Evolutionary conservation across 1,140 invertebrate genomes (phyloP).

Genomic region (Plutomurus gul): DNA sequence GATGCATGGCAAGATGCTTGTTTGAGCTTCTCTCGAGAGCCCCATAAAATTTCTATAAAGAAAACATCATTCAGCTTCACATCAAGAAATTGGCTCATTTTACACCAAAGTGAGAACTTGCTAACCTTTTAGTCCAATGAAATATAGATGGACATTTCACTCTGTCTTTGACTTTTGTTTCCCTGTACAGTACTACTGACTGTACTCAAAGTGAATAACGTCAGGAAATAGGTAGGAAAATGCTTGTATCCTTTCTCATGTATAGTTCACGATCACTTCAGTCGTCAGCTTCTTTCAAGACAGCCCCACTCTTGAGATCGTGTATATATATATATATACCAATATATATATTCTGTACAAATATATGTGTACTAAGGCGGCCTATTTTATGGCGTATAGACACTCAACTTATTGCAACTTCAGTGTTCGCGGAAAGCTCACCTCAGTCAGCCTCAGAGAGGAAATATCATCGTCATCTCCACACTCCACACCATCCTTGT

Average conservation of each 20-base stretch:
- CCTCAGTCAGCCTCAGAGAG: background rate
- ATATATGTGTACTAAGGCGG: background rate
- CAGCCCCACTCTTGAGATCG: background rate
- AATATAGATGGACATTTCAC: conserved; percentile 53
- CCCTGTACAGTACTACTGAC: background rate
- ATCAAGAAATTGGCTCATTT: conserved; percentile 53
- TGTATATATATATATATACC: background rate
- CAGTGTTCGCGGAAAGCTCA: conserved; percentile 25
- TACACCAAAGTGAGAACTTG: conserved; percentile 53
- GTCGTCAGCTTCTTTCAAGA: conserved; percentile 10
- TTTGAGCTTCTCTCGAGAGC: background rate
- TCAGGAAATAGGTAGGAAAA: conserved; percentile 1
- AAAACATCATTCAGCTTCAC: conserved; percentile 51
- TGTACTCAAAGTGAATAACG: too few relatives aligned
- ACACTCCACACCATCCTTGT: conserved; percentile 16
- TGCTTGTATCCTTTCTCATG: background rate
- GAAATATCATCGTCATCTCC: conserved; percentile 36
- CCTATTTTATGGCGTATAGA: background rate
- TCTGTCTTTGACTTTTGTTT: conserved; percentile 35
- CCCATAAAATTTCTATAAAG: conserved; percentile 49
- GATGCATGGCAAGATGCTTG: conserved; percentile 14
- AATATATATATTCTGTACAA: background rate
- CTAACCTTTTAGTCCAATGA: conserved; percentile 53
- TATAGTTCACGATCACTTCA: conserved; percentile 31
- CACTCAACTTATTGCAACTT: conserved; percentile 31